A percentile compares a stretch with the other conserved stretches of the same genome.
These are phyloP conservation scores for Parasteatoda lunata DNA, from an alignment of 2,888 invertebrate species.

Conservation along the genomic window DNA sequence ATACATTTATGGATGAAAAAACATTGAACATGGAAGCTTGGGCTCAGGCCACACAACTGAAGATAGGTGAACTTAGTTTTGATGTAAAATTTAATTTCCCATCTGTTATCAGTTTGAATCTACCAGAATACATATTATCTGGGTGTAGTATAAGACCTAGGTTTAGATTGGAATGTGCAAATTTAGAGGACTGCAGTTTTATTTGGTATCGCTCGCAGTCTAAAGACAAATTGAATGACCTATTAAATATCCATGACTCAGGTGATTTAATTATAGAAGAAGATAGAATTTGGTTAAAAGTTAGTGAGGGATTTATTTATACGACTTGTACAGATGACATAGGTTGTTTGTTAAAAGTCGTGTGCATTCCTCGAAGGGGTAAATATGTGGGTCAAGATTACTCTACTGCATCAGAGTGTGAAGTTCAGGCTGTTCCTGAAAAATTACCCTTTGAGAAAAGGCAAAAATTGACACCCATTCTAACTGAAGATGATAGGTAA, in stretches of 20 bases:
- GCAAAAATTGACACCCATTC: conserved; percentile 81
- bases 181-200: conserved; percentile 78
- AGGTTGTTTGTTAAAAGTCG: conserved; percentile 81
- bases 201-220: conserved; percentile 79
- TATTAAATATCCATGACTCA: conserved; percentile 10
- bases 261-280: conserved; percentile 72
- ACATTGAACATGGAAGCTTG: conserved; percentile 64
- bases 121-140: conserved; percentile 83
- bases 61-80: conserved; percentile 79
- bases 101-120: conserved; percentile 79
- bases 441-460: conserved; percentile 87
- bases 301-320: conserved; percentile 80
- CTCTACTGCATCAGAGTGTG: conserved; percentile 79
- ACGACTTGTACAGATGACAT: conserved; percentile 80
- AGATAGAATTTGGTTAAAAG: conserved; percentile 78
- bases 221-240: neutral
- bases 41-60: conserved; percentile 74
- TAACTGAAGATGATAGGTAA: conserved; percentile 79
- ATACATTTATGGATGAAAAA: conserved; percentile 35
- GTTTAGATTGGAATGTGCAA: conserved; percentile 80
- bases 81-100: conserved; percentile 84
- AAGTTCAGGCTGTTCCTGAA: conserved; percentile 80
- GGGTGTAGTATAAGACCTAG: conserved; percentile 86
- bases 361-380: conserved; percentile 74
- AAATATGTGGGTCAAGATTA: conserved; percentile 78